Evolutionary conservation across 2,113 vertebrate species (phyloP).

Genomic region (Carettochelys insculpta): DNA sequence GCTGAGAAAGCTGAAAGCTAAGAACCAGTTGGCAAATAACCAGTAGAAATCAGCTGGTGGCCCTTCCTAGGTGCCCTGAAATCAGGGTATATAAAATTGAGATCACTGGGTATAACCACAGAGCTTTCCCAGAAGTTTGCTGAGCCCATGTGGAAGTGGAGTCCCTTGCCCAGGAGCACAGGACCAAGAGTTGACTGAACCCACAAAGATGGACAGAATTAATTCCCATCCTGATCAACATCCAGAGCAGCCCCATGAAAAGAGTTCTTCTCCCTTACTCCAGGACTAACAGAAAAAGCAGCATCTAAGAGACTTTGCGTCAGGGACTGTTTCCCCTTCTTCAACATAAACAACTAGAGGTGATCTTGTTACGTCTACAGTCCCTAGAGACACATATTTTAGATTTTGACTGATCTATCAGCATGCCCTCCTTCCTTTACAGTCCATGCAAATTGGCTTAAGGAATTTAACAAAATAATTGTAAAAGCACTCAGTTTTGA

Average conservation of each 20-base stretch:
- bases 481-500: neutral
- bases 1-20: neutral
- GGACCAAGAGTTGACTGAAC: neutral
- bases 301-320: neutral
- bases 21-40: neutral
- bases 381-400: neutral
- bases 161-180: neutral
- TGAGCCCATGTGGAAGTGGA: neutral
- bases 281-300: neutral
- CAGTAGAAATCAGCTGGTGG: neutral
- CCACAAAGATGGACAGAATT: neutral
- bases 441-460: neutral
- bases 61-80: too few relatives aligned
- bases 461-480: neutral
- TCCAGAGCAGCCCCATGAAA: neutral
- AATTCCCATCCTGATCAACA: neutral
- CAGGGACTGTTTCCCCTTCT: neutral
- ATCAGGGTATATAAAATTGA: neutral
- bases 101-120: neutral
- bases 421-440: neutral
- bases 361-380: neutral
- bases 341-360: neutral
- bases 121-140: neutral
- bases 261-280: neutral
- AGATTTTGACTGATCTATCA: neutral